These are phyloP conservation scores for Microctonus brassicae DNA, from an alignment of 2,888 invertebrate genomes.

Conservation along the genomic window DNA sequence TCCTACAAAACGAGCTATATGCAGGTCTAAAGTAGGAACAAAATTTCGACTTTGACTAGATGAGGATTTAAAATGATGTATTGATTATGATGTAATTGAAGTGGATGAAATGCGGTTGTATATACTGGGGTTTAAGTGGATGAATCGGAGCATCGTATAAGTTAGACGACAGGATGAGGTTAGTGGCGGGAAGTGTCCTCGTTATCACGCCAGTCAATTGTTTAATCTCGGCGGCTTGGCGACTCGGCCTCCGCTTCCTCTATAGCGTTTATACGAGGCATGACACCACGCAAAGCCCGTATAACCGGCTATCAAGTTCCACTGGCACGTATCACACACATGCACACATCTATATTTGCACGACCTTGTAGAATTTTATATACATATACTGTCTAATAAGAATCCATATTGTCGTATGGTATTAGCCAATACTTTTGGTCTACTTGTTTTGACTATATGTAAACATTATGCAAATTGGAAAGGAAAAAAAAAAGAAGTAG, in stretches of 20 bases:
- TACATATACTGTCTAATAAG: neutral
- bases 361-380: neutral
- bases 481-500: neutral
- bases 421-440: neutral
- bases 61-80: neutral
- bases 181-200: constrained; percentile 67
- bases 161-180: constrained; percentile 58
- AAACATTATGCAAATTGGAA: neutral
- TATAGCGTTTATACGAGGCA: constrained; percentile 17
- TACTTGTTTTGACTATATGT: neutral
- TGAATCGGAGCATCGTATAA: constrained; percentile 42
- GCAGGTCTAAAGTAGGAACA: neutral
- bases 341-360: constrained; percentile 25
- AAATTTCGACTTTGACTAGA: too few species aligned
- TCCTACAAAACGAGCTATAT: too few species aligned
- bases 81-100: constrained; percentile 23
- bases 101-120: constrained; percentile 54
- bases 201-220: constrained; percentile 67
- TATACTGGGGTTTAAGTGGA: constrained; percentile 42
- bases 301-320: constrained; percentile 53
- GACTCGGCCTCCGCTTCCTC: constrained; percentile 43
- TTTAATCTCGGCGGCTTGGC: constrained; percentile 60
- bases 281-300: constrained; percentile 53
- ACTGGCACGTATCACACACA: constrained; percentile 43
- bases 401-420: neutral